These are phyloP conservation scores for Gorsachius magnificus DNA, from an alignment of 2,797 vertebrate genomes.

Conservation along the genomic window DNA sequence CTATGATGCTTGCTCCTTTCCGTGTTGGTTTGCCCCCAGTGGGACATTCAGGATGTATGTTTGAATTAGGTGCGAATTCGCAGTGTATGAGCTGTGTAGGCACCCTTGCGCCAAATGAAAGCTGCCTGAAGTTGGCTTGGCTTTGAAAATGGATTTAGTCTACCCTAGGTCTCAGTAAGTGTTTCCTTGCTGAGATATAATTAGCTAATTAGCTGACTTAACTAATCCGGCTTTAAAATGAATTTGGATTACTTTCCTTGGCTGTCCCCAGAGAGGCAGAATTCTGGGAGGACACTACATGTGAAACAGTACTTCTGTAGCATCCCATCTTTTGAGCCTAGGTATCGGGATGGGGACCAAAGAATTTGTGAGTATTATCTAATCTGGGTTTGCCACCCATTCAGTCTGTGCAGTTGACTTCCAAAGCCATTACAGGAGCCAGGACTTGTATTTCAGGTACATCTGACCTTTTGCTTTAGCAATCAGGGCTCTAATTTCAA, in stretches of 20 bases:
- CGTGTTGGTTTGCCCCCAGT: not conserved
- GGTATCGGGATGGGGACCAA: not conserved
- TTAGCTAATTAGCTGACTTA: conserved; percentile 26
- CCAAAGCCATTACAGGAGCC: not conserved
- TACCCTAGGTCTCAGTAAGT: not conserved
- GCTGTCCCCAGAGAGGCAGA: not conserved
- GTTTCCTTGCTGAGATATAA: conserved; percentile 4
- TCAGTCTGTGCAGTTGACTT: not conserved
- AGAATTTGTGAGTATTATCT: not conserved
- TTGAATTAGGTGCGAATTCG: not conserved
- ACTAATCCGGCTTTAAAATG: conserved; percentile 43
- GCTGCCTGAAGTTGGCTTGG: not conserved
- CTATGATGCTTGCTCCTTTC: not conserved
- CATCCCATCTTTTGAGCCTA: not conserved
- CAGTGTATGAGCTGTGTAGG: not conserved
- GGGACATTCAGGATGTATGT: not conserved
- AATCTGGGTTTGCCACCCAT: not conserved
- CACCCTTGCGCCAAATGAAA: not conserved
- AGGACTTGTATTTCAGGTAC: not conserved
- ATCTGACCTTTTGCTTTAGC: not conserved
- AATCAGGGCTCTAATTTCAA: not conserved
- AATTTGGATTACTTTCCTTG: conserved; percentile 29
- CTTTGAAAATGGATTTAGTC: conserved; percentile 1
- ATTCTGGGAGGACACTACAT: not conserved
- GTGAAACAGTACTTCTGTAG: not conserved